Percentiles rank a stretch among this genome's conserved stretches.
Evolutionary conservation across 2,888 invertebrate genomes (phyloP).

Genomic region (Ceraclea dissimilis): DNA sequence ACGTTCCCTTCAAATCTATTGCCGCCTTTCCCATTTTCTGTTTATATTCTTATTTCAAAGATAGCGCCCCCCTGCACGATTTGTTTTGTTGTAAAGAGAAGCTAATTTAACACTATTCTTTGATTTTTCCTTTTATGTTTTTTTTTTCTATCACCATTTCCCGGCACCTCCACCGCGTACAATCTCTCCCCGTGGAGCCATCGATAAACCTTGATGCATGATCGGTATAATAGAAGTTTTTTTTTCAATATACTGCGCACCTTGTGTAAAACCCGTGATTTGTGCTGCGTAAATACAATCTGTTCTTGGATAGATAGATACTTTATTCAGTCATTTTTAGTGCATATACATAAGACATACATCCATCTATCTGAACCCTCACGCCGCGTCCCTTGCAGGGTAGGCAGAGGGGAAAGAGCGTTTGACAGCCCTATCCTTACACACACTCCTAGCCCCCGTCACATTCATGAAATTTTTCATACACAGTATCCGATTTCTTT

Average conservation of each 20-base stretch:
- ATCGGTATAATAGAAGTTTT: constrained; percentile 14
- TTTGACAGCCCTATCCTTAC: too few species aligned
- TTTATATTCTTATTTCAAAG: not conserved
- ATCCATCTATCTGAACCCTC: too few species aligned
- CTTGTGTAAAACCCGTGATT: too few species aligned
- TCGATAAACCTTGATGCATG: constrained; percentile 22
- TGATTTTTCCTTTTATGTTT: not conserved
- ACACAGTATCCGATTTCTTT: too few species aligned
- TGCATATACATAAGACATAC: too few species aligned
- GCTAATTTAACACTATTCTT: not conserved
- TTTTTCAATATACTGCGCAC: constrained; percentile 16
- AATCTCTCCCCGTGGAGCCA: constrained; percentile 9
- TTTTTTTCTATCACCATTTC: not conserved
- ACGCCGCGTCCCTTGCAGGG: too few species aligned
- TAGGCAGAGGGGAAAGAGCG: too few species aligned
- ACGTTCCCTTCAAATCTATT: not conserved
- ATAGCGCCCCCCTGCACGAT: not conserved
- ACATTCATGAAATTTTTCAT: too few species aligned
- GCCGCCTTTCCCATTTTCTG: not conserved
- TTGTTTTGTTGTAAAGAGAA: not conserved
- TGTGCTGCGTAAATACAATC: too few species aligned
- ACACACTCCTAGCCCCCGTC: too few species aligned
- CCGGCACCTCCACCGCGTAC: not conserved
- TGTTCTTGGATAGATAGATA: too few species aligned
- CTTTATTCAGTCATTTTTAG: too few species aligned